A percentile compares a stretch with the other conserved stretches of the same genome.
Evolutionary conservation across 2,797 vertebrate species (phyloP).

Genomic region (Artibeus lituratus): DNA sequence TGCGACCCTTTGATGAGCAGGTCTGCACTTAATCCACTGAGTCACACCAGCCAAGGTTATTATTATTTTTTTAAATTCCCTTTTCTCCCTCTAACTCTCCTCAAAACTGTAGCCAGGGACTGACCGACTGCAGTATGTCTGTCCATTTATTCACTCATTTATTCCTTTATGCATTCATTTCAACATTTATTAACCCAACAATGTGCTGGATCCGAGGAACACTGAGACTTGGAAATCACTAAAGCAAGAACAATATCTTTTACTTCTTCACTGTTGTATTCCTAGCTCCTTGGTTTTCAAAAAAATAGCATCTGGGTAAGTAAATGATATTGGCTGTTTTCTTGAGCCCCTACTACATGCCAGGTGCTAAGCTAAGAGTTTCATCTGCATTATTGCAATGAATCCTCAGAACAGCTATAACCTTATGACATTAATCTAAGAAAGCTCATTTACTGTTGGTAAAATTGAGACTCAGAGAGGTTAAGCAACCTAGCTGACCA

Average conservation of each 20-base stretch:
- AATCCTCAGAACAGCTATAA: neutral
- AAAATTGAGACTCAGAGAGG: neutral
- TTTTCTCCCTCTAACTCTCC: neutral
- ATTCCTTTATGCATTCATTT: neutral
- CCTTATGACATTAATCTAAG: neutral
- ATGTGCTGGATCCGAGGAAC: neutral
- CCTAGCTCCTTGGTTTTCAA: neutral
- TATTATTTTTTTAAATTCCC: neutral
- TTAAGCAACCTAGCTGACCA: neutral
- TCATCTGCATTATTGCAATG: neutral
- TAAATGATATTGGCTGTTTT: conserved; percentile 11
- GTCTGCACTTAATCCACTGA: too few relatives aligned
- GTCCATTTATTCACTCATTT: neutral
- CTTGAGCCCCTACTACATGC: neutral
- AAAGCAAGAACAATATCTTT: neutral
- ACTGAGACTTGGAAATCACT: neutral
- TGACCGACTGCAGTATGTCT: neutral
- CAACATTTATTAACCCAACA: neutral
- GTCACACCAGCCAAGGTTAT: neutral
- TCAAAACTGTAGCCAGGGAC: neutral
- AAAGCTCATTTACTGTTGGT: neutral
- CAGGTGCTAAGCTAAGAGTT: neutral
- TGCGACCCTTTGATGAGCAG: too few relatives aligned
- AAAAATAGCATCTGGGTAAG: neutral
- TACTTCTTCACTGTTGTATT: neutral